These are phyloP conservation scores for Chionodraco myersi DNA, from an alignment of 2,113 vertebrate genomes.

Conservation along the genomic window DNA sequence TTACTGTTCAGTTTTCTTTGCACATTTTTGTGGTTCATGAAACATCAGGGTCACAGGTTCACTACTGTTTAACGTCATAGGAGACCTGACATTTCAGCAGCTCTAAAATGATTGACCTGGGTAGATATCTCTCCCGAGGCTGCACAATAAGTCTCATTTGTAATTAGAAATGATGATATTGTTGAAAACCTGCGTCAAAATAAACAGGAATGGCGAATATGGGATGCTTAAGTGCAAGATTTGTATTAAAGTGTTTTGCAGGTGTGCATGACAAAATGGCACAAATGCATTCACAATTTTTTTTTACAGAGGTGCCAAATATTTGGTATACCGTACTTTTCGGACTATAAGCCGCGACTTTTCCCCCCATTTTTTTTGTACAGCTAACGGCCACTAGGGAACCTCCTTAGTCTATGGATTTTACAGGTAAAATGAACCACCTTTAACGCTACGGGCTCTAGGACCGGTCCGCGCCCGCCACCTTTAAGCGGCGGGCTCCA, in stretches of 20 bases:
- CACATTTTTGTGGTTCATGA: slow-evolving; percentile 3
- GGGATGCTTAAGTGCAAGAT: not conserved
- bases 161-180: not conserved
- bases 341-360: too few species aligned
- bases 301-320: not conserved
- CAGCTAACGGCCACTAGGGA: too few species aligned
- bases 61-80: not conserved
- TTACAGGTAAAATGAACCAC: too few species aligned
- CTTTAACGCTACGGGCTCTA: too few species aligned
- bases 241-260: not conserved
- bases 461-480: too few species aligned
- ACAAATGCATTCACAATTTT: too few species aligned
- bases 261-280: not conserved
- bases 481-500: too few species aligned
- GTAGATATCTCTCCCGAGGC: not conserved
- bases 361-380: too few species aligned
- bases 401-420: too few species aligned
- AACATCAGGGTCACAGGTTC: slow-evolving; percentile 9
- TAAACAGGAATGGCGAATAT: not conserved
- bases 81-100: not conserved
- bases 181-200: not conserved
- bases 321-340: not conserved
- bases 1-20: slow-evolving; percentile 36
- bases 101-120: slow-evolving; percentile 48
- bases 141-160: not conserved